Evolutionary conservation across 2,888 invertebrate species (phyloP), one percentile per base, ranked within the genome.

Genomic region (Pristionchus fissidentatus): DNA sequence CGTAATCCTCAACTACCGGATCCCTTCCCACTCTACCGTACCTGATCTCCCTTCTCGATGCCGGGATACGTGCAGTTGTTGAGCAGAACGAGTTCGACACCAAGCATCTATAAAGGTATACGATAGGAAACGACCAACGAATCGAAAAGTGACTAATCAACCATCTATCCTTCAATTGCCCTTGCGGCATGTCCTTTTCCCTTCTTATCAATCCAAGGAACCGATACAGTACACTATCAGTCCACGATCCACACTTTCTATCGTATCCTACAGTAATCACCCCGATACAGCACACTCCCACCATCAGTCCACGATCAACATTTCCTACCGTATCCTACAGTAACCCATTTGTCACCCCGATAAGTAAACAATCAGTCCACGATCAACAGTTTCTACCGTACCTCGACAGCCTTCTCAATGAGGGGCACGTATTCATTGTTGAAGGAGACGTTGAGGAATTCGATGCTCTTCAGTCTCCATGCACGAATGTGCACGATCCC

Each of bases 401-500:
- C 86, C 29, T 86, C 89, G 60, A 89, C 86, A 43, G 89, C 86
- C 60, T 87, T 84, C 83, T 89, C 89, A 62, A 89, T 80, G 83
- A 87, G 87, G 60, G 87, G 87, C 19, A 89, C 87, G 84, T 88
- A 88, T 3, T 86, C 85, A 84, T 87, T 87, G 52, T 87, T 84
- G 84, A 89, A 89, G 32, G 86, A 87, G 38, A 89, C 87, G 84
- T 89, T 88, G 46, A 89, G 87, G 83, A 89, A 89, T 55, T 89
- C 89, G 73, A 89, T 88, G 66, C 87, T 87, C 82, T 87, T 88
- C n/a, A 89, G 86, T 13, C 86, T 81, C 89, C 89, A 89, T 43
- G 88, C 89, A 0, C 88, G 85, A 26, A 89, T 87, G 78, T 89
- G 89, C 0, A 89, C 87, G 84, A 85, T 86, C 26, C 87, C 87